Conservation (phyloP, 2,797 vertebrate genomes). For the Chelon labrosus region DNA sequence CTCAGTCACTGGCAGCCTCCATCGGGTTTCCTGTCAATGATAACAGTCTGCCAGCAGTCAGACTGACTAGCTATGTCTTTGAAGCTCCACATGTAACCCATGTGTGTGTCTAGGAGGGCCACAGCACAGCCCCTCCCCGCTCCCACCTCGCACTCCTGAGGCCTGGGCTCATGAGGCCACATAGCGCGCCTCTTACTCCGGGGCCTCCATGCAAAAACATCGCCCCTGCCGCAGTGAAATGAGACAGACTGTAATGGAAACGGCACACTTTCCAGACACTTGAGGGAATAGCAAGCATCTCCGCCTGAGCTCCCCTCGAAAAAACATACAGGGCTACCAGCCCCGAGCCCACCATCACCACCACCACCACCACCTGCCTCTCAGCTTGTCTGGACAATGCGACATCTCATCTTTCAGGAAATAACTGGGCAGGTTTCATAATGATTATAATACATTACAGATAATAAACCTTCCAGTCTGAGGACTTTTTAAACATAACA, state of each 20-base stretch:
- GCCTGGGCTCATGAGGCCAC: conserved; percentile 52
- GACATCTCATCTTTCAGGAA: conserved; percentile 71
- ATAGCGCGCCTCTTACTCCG: conserved; percentile 63
- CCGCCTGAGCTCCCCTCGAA: conserved; percentile 76
- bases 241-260: conserved; percentile 82
- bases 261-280: conserved; percentile 86
- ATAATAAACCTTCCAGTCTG: conserved; percentile 58
- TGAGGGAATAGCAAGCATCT: conserved; percentile 84
- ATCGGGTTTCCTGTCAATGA: conserved; percentile 64
- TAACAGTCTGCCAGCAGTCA: conserved; percentile 60
- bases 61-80: conserved; percentile 62
- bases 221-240: conserved; percentile 66
- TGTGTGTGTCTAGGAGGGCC: conserved; percentile 69
- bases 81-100: conserved; percentile 66
- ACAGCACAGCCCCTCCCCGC: conserved; percentile 18
- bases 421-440: conserved; percentile 66
- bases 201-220: conserved; percentile 81
- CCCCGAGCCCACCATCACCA: not conserved
- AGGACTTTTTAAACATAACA: conserved; percentile 42
- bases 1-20: conserved; percentile 39
- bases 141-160: conserved; percentile 31
- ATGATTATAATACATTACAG: conserved; percentile 60
- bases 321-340: conserved; percentile 56
- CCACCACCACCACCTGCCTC: not conserved
- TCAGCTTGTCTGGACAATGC: conserved; percentile 50